phyloP scores from a whole-genome alignment of 2,888 invertebrate genomes.

The Cosmopolites sordidus region DNA sequence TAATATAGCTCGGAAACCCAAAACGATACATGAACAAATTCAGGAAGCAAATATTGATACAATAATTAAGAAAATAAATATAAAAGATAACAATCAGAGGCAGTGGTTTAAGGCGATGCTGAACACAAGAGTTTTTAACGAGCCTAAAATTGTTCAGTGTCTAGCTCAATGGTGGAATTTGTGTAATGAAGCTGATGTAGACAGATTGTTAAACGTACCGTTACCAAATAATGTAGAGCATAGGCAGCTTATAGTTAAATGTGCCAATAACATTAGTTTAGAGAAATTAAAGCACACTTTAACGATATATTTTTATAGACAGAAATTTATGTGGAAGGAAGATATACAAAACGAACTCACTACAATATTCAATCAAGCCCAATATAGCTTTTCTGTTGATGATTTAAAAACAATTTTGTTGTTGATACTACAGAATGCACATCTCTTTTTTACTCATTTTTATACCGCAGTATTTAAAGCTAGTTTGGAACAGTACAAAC shows the following conservation, averaged over 20 bases:
- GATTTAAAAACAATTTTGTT: slow-evolving; percentile 36
- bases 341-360: slow-evolving; percentile 32
- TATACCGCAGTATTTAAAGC: slow-evolving; percentile 39
- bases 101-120: slow-evolving; percentile 43
- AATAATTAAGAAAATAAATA: slow-evolving; percentile 40
- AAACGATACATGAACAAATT: slow-evolving; percentile 40
- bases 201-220: slow-evolving; percentile 33
- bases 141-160: slow-evolving; percentile 35
- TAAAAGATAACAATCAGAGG: slow-evolving; percentile 37
- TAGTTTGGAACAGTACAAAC: slow-evolving; percentile 24
- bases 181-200: slow-evolving; percentile 37
- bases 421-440: slow-evolving; percentile 40
- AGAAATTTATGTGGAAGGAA: slow-evolving; percentile 34
- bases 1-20: slow-evolving; percentile 41
- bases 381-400: slow-evolving; percentile 20
- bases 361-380: slow-evolving; percentile 37
- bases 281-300: slow-evolving; percentile 33
- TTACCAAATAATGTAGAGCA: slow-evolving; percentile 28
- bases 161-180: slow-evolving; percentile 37
- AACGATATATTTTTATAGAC: slow-evolving; percentile 36
- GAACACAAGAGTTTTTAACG: slow-evolving; percentile 36
- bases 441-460: slow-evolving; percentile 32
- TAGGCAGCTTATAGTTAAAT: slow-evolving; percentile 37
- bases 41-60: slow-evolving; percentile 35
- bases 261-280: slow-evolving; percentile 34